Evolutionary conservation across 64 coral and sea anemone species (phyloP), one percentile per base, ranked within the genome.

Genomic region (Orbicella faveolata): DNA sequence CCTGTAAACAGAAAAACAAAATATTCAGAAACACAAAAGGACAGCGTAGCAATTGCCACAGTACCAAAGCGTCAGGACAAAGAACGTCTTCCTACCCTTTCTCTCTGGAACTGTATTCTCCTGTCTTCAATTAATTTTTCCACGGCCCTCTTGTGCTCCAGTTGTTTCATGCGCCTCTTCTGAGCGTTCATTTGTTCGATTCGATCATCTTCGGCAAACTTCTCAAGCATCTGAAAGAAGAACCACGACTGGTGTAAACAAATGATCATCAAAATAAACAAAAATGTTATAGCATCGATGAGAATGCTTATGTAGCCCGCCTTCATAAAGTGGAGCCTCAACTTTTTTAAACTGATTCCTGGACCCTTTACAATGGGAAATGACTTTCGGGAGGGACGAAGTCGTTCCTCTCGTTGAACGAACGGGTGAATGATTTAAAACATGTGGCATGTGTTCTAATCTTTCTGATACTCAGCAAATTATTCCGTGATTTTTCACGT

Each of bases 151-250:
- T 99, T 95, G 79, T 99, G 94, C 61, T 96, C 97, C 11, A 99
- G 34, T 54, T 99, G 94, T 48, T 74, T 91, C 94, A 99, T 99
- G 16, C 97, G 78, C 35, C 94, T 93, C 91, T 89, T 95, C 78
- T 99, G 94, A 6, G 96, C 96, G 75, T 98, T 98, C 96, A 98
- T 95, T 79, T 98, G 96, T 52, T 98, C 96, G 33, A 98, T 98
- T 34, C 96, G 88, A 35, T 98, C 96, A 89, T 98, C 96, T 80
- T 98, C 96, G 41, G 96, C 96, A 88, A 98, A 98, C 84, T 98
- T 98, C 57, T 95, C 88, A 62, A 98, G 76, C 96, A 98, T 98
- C 96, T 98, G 87, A 64, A 75, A 35, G 44, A 80, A 70, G 34
- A 74, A 90, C 1, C 9, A 36, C 6, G 11, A 83, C 18, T 44